These are phyloP conservation scores for Lagocephalus sceleratus DNA, from an alignment of 2,797 vertebrate species.

Conservation along the genomic window DNA sequence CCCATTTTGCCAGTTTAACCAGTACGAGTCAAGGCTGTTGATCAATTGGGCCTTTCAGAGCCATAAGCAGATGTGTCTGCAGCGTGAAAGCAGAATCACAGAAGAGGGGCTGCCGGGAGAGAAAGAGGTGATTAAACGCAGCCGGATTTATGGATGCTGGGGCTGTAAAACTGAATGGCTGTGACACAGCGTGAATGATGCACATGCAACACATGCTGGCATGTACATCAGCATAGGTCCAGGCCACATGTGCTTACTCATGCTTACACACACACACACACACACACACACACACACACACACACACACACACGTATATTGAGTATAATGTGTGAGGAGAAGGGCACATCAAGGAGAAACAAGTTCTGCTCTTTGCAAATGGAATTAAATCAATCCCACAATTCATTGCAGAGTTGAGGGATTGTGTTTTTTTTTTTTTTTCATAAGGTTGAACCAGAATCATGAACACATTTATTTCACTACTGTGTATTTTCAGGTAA, in stretches of 20 bases:
- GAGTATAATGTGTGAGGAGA: constrained; percentile 40
- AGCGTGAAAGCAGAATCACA: constrained; percentile 18
- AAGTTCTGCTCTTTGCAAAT: constrained; percentile 40
- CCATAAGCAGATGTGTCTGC: constrained; percentile 44
- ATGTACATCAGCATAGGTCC: neutral
- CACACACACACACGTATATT: constrained; percentile 6
- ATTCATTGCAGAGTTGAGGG: constrained; percentile 23
- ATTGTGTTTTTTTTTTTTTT: constrained; percentile 37
- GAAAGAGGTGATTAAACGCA: constrained; percentile 36
- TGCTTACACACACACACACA: constrained; percentile 3
- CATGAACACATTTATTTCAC: too few relatives aligned
- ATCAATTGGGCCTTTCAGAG: constrained; percentile 20
- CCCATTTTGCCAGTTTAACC: constrained; percentile 34
- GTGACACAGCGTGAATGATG: constrained; percentile 39
- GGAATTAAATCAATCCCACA: constrained; percentile 36
- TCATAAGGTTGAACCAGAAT: too few relatives aligned
- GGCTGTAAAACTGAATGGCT: constrained; percentile 55
- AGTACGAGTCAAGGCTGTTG: constrained; percentile 17
- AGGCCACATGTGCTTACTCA: neutral
- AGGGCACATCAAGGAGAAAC: constrained; percentile 49
- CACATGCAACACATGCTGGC: constrained; percentile 40
- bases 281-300: neutral
- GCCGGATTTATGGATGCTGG: constrained; percentile 51
- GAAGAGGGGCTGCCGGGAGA: constrained; percentile 16
- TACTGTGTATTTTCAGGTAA: too few relatives aligned